Base-by-base conservation (phyloP, 1,140 invertebrate species). In the Tribolium madens region DNA sequence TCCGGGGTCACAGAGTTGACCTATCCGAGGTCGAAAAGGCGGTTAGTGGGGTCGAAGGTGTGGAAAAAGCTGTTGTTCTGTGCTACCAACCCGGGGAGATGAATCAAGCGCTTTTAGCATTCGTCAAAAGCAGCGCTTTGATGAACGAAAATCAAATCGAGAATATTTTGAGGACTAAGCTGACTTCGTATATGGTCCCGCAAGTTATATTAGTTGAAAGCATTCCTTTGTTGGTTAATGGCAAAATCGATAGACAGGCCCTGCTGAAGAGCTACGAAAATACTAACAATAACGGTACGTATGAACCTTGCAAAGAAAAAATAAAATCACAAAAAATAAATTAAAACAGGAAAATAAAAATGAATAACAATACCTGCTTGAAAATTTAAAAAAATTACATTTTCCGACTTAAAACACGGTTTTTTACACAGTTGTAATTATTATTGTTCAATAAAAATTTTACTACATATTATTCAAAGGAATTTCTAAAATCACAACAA, bases 1-100 rank as follows among this genome's bases (percentile, higher is more conserved):
- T 97, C 7, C 86, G 95, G 71, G 95, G 95, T 9, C 93, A 96
- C 81, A 86, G 95, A 14, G 93, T 97, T 0, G 95, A 97, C 81
- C 85, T 96, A n/a, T 87, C 90, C 0, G 95, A 96, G 87, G 91
- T 96, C 4, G 94, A 96, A 80, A 90, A 91, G 53, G 91, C 91
- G 5, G 89, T 94, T 0, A 82, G 84, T 10, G 84, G 86, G 5
- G 82, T 91, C 0, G 82, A 88, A 0, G 88, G 87, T 0, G 87
- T 79, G 6, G 82, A 83, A 6, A 83, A 83, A 78, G 87, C 85
- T 0, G 90, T 93, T 0, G 93, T 95, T 1, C 87, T 96, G 1
- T 95, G 94, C 82, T 93, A 95, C 82, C 92, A 92, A 77, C 89
- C 93, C 31, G 92, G 93, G 0, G 89, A 93, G 81, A 87, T 92